These are phyloP conservation scores for Aldrovandia affinis DNA, from an alignment of 2,797 vertebrate species.

Conservation along the genomic window DNA sequence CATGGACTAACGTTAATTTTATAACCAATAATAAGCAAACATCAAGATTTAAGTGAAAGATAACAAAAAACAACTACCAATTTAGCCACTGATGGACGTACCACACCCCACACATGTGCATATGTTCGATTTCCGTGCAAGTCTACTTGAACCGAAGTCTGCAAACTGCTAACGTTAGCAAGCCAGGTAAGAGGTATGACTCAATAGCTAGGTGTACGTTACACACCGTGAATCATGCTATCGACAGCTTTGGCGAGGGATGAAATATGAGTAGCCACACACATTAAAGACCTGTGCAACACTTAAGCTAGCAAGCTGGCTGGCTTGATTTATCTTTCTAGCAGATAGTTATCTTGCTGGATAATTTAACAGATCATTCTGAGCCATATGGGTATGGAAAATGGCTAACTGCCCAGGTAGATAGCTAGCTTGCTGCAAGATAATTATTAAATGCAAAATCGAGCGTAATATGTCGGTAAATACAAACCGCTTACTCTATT, in stretches of 20 bases:
- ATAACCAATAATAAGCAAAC: background rate
- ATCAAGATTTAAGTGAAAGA: background rate
- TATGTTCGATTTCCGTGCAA: background rate
- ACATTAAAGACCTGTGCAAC: background rate
- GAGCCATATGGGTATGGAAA: background rate
- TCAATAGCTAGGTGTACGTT: background rate
- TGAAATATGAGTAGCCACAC: background rate
- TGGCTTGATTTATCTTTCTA: background rate
- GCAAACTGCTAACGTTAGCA: background rate
- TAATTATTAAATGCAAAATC: background rate
- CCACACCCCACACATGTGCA: background rate
- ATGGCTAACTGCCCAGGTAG: background rate
- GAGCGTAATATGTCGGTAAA: background rate
- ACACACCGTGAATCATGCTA: too few species aligned
- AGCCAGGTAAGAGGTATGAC: background rate
- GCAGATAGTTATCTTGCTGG: background rate
- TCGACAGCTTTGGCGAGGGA: too few species aligned
- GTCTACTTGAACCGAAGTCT: background rate
- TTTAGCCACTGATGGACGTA: background rate
- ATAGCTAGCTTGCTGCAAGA: background rate
- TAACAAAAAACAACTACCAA: background rate
- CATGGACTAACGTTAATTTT: background rate
- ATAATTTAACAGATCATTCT: background rate
- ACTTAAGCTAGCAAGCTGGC: background rate
- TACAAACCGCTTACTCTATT: conserved; percentile 34